Percentiles rank a stretch among this genome's conserved stretches.
phyloP scores from a whole-genome alignment of 2,113 vertebrate genomes.

The Macrotus californicus region DNA sequence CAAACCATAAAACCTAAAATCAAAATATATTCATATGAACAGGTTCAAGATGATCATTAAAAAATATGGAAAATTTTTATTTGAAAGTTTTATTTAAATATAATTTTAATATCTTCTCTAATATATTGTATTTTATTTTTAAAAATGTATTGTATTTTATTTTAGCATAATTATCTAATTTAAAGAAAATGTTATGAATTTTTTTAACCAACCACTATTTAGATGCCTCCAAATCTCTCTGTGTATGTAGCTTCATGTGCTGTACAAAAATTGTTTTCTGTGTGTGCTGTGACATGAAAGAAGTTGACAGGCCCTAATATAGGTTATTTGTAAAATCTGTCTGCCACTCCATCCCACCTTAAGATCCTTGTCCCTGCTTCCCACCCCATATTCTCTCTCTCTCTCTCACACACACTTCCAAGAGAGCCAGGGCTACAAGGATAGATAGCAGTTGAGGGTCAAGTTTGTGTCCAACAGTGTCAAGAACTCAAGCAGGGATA shows the following conservation, averaged over 20 bases:
- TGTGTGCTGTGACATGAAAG: neutral
- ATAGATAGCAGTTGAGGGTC: neutral
- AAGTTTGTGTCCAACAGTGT: neutral
- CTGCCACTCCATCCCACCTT: neutral
- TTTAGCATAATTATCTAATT: constrained; percentile 38
- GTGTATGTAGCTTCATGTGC: neutral
- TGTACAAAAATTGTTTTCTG: neutral
- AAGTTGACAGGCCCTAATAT: neutral
- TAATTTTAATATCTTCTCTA: constrained; percentile 31
- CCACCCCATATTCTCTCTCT: neutral
- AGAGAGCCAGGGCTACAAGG: neutral
- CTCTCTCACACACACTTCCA: neutral
- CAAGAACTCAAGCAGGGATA: neutral
- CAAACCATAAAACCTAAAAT: constrained; percentile 35
- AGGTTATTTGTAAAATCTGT: constrained; percentile 1
- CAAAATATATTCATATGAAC: constrained; percentile 7
- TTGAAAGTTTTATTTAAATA: constrained; percentile 32
- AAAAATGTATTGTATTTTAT: neutral
- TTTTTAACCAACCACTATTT: constrained; percentile 23
- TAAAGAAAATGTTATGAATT: constrained; percentile 25
- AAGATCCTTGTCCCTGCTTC: neutral
- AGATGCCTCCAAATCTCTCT: neutral
- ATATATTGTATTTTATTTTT: constrained; percentile 1
- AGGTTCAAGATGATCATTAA: constrained; percentile 25
- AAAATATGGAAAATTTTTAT: constrained; percentile 5